Conservation (phyloP, 2,888 invertebrate species). For the Ypsolopha sequella region DNA sequence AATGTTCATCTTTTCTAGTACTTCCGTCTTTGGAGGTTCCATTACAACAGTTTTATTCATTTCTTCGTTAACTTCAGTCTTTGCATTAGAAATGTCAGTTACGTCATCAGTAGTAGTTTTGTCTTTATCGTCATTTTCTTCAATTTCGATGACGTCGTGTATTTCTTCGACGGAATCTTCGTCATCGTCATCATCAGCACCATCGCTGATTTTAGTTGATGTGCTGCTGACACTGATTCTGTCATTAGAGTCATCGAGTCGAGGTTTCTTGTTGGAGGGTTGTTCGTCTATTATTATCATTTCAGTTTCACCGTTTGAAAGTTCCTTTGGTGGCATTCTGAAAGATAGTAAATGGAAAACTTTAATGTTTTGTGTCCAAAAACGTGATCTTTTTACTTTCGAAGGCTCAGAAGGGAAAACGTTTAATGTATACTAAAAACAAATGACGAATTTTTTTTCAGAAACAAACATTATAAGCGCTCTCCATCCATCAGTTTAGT, state of each 20-base stretch:
- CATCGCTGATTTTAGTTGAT: conserved; percentile 38
- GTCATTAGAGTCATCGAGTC: conserved; percentile 26
- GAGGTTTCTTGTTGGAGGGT: conserved; percentile 33
- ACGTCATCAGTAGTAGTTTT: background rate
- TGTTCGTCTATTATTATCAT: conserved; percentile 35
- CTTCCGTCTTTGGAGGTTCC: background rate
- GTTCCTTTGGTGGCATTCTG: conserved; percentile 25
- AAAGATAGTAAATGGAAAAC: conserved; percentile 7
- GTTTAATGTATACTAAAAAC: background rate
- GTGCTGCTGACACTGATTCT: conserved; percentile 46
- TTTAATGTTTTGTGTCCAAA: background rate
- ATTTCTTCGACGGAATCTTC: conserved; percentile 7
- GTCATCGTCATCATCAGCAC: conserved; percentile 22
- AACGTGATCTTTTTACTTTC: background rate
- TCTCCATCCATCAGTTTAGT: too few relatives aligned
- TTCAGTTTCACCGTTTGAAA: conserved; percentile 15
- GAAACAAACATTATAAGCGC: too few relatives aligned
- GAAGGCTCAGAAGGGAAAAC: too few relatives aligned
- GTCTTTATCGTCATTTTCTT: background rate
- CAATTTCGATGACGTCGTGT: conserved; percentile 9
- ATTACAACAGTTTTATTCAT: background rate
- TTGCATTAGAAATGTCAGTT: background rate
- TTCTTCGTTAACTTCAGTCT: background rate
- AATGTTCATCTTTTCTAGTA: conserved; percentile 15
- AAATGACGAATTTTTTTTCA: too few relatives aligned